Conservation (phyloP, 2,888 invertebrate genomes). For the Standfussiana lucernea region DNA sequence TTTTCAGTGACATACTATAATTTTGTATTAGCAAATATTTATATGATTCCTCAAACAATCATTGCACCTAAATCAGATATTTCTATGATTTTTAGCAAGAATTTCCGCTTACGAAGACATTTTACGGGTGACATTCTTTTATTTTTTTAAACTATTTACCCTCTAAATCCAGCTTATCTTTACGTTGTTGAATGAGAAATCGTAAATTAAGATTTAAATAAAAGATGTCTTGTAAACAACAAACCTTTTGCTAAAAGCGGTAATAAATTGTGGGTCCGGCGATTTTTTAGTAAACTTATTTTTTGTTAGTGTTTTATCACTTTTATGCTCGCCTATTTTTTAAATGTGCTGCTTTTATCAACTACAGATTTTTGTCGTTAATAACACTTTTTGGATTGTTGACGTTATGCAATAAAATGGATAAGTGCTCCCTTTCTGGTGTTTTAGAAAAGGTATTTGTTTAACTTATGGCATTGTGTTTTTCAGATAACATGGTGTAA, state of each 20-base stretch:
- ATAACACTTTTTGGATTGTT: slow-evolving; percentile 52
- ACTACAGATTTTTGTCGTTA: slow-evolving; percentile 68
- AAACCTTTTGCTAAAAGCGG: slow-evolving; percentile 89
- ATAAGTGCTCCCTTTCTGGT: slow-evolving; percentile 8
- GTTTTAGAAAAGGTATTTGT: neutral
- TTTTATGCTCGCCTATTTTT: slow-evolving; percentile 75
- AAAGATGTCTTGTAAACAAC: slow-evolving; percentile 88
- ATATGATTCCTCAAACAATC: neutral
- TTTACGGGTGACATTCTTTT: slow-evolving; percentile 63
- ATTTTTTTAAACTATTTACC: slow-evolving; percentile 72
- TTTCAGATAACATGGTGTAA: neutral
- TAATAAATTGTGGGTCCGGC: slow-evolving; percentile 82
- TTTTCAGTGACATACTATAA: neutral
- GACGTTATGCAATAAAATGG: slow-evolving; percentile 49
- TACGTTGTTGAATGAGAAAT: slow-evolving; percentile 81
- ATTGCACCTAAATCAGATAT: slow-evolving; percentile 1
- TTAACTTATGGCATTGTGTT: neutral
- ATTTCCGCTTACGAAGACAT: slow-evolving; percentile 65
- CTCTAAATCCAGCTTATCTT: slow-evolving; percentile 82
- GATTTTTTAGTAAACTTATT: slow-evolving; percentile 70
- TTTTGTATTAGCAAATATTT: neutral
- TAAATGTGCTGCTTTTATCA: slow-evolving; percentile 70
- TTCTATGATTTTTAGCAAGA: slow-evolving; percentile 39
- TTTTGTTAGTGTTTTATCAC: slow-evolving; percentile 73
- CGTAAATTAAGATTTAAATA: slow-evolving; percentile 89